Base-by-base conservation (phyloP, 1,140 invertebrate genomes). In the Drosophila tristis region DNA sequence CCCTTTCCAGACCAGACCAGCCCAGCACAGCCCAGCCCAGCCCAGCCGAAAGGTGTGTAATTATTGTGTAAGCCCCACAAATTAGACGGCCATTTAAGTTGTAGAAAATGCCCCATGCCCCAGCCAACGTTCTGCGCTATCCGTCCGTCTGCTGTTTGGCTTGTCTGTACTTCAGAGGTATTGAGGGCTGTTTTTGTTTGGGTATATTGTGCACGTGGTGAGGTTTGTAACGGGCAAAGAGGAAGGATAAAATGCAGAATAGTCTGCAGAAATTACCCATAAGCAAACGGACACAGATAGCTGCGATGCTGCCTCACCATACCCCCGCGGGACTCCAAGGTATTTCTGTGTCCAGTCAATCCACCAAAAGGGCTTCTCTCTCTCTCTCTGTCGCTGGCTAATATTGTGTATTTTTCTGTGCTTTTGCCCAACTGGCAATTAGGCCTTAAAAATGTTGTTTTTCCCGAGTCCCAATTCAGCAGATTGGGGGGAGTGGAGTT, bases 51-150 rank as follows among this genome's bases (percentile, higher is more conserved):
- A 80, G 78, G 65, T 87, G 78, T 71, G 78, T 71, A 87, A 87
- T 80, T 84, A 90, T 78, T 87, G 80, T 79, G 64, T 82, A 90
- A 87, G 79, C 89, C 76, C 60, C 70, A 90, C 86, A 90, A 90
- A 90, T 90, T 90, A 90, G 87, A 59, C 4, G 35, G 35, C 86
- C 87, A 90, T 90, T 90, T 74, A 82, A 89, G 81, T 86, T 80
- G 73, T 63, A 48, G 62, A 54, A 67, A 61, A 57, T 51, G 8
- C 23, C 20, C 20, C 20, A 20, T 20, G 20, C 20, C 20, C 20
- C 13, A n/a, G 2, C 23, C 44, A 16, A 13, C 26, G 26, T 45
- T 47, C 16, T 26, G 39, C 31, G 11, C 11, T 2, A 13, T 13
- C 15, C 43, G 5, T 13, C 25, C 43, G 20, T 44, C 9, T 5